Base-by-base conservation (phyloP, 2,797 vertebrate genomes). In the Paratrypauchen microcephalus region DNA sequence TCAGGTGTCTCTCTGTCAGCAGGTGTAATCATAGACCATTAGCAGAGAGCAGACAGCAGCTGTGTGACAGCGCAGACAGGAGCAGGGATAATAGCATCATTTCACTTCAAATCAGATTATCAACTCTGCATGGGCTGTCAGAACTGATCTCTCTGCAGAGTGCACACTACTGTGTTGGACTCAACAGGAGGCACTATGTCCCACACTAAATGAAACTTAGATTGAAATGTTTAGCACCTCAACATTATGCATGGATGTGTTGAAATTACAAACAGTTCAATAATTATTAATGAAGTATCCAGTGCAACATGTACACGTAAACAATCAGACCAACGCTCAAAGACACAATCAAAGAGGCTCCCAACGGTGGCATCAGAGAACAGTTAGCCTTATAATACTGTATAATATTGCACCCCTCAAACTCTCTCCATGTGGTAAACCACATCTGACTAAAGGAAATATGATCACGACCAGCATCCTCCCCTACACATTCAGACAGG, bases 71-170 rank as follows among this genome's bases (percentile, higher is more conserved):
- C 36, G 39, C 59, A 23, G 32, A 41, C n/a, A 32, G 30, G 24
- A 30, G 15, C 3, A 8, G 26, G 59, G 59, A 39, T 61, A 61
- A 61, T 61, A 61, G 30, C 30, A 36, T 8, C 26, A 60, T 60
- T 59, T 32, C 57, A 59, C 9, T 59, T 32, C 16, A 45, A 13
- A 61, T 59, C 59, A 39, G 59, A 39, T 61, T 61, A 61, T 59
- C 16, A 61, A n/a, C 59, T 61, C 32, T 61, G 59, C 59, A 61
- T 36, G 59, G 4, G 32, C 59, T 5, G 18, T 61, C 59, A 61
- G 15, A 30, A 6, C 32, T 5, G 32, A 13, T 13, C 30, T 60
- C 59, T 24, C 24, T 30, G 18, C 48, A 55, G 54, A 55, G 2
- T 23, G 52, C n/a, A 12, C 9, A 23, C 55, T 26, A 55, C 48